Base-by-base conservation (phyloP, 2,797 vertebrate genomes). In the Danio jaintianensis region DNA sequence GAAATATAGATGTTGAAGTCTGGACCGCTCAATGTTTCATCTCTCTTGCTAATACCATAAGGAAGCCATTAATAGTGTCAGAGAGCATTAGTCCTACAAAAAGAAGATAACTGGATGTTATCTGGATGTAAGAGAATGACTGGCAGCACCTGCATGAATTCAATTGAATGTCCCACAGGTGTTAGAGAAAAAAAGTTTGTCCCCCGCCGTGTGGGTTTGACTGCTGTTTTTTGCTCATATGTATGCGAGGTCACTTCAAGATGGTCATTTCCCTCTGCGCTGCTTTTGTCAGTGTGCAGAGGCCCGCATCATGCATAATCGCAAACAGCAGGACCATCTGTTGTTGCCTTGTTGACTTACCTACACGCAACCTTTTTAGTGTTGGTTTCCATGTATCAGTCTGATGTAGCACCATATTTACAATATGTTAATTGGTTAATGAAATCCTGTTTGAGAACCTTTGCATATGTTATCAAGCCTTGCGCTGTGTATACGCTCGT, bases 1-100 rank as follows among this genome's bases (percentile, higher is more conserved):
- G 90, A 95, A 95, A 94, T 95, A 95, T 93, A 94, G 92, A 95
- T 94, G 91, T 90, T 91, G 88, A 91, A 88, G 87, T 90, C 90
- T 90, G 89, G 92, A 92, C 90, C 93, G 89, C 88, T 89, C 85
- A 87, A 85, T 90, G 92, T 93, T 93, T 94, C 92, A 89, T 91
- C 89, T 93, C 91, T 93, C 90, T 91, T 84, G 92, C 91, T 89
- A 90, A 92, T 92, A 92, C 88, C 92, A 93, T 94, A 93, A 94
- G 91, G 92, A 91, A 93, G 85, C 87, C 92, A 93, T 94, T 95
- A 94, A 93, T 93, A 93, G 92, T 93, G 92, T 93, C 92, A 93
- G 88, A 89, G 92, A 91, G 90, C 90, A 93, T 94, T 93, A 94
- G 91, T 83, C 87, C 69, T 91, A 91, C 89, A 88, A 89, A 87